Conservation (phyloP, 2,888 invertebrate species). For the Tenthredo notha region DNA sequence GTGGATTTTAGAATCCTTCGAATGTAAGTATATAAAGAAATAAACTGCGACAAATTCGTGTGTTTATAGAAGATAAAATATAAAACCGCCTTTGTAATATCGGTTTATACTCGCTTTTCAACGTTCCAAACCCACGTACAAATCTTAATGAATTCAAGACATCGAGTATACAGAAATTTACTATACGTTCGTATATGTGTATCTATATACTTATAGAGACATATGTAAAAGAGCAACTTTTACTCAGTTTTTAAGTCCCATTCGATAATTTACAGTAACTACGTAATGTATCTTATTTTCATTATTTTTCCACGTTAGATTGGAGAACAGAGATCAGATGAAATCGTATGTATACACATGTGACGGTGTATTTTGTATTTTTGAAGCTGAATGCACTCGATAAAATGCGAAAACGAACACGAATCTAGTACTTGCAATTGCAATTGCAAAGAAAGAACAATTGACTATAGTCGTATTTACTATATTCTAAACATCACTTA, state of each 20-base stretch:
- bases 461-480: slow-evolving; percentile 22
- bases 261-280: background rate
- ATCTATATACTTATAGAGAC: background rate
- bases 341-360: background rate
- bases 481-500: background rate
- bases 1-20: background rate
- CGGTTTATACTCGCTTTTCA: slow-evolving; percentile 42
- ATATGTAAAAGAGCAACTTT: slow-evolving; percentile 7
- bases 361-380: background rate
- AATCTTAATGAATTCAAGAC: slow-evolving; percentile 29
- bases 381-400: background rate
- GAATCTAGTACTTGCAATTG: background rate
- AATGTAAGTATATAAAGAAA: background rate
- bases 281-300: background rate
- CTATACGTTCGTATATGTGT: background rate
- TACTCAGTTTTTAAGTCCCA: background rate
- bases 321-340: background rate
- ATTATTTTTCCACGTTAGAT: background rate
- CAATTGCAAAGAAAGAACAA: slow-evolving; percentile 11
- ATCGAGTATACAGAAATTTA: slow-evolving; percentile 21
- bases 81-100: slow-evolving; percentile 14
- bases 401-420: background rate
- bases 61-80: background rate
- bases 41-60: background rate
- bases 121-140: slow-evolving; percentile 49